These are phyloP conservation scores for Abrostola triplasia DNA, from an alignment of 2,888 invertebrate genomes.

Conservation along the genomic window DNA sequence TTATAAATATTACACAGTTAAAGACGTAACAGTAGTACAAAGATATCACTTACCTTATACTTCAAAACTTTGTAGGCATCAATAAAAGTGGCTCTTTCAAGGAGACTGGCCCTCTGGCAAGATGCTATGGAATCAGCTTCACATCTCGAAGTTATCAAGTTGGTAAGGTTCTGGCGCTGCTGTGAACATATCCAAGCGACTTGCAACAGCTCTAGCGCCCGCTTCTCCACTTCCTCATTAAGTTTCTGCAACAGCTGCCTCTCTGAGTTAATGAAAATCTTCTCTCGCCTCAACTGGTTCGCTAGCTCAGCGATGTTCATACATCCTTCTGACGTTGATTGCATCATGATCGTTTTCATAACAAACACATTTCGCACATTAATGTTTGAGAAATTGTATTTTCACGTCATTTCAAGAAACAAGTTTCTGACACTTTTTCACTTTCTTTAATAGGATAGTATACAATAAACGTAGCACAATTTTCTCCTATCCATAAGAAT, in stretches of 20 bases:
- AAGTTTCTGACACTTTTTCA: slow-evolving; percentile 67
- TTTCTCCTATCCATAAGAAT: slow-evolving; percentile 28
- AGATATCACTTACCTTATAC: slow-evolving; percentile 90
- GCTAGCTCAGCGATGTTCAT: slow-evolving; percentile 86
- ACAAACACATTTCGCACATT: slow-evolving; percentile 62
- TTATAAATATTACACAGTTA: not conserved
- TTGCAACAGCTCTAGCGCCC: slow-evolving; percentile 89
- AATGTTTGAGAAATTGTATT: slow-evolving; percentile 59
- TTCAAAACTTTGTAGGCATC: slow-evolving; percentile 95
- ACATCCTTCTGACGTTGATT: slow-evolving; percentile 83
- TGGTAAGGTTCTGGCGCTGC: slow-evolving; percentile 94
- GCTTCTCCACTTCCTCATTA: slow-evolving; percentile 91
- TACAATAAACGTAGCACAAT: slow-evolving; percentile 23
- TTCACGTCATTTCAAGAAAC: slow-evolving; percentile 71
- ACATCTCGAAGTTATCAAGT: slow-evolving; percentile 92
- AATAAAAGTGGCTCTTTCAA: slow-evolving; percentile 89
- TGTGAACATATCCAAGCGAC: slow-evolving; percentile 96
- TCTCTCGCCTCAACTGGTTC: slow-evolving; percentile 93
- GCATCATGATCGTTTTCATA: slow-evolving; percentile 76
- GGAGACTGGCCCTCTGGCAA: slow-evolving; percentile 89
- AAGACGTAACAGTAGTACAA: not conserved
- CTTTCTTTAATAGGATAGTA: slow-evolving; percentile 51
- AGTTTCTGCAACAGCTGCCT: slow-evolving; percentile 93
- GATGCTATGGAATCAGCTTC: slow-evolving; percentile 93
- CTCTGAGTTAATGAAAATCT: slow-evolving; percentile 95